phyloP scores from a whole-genome alignment of 2,113 vertebrate species.

The Sarotherodon lohbergeri region DNA sequence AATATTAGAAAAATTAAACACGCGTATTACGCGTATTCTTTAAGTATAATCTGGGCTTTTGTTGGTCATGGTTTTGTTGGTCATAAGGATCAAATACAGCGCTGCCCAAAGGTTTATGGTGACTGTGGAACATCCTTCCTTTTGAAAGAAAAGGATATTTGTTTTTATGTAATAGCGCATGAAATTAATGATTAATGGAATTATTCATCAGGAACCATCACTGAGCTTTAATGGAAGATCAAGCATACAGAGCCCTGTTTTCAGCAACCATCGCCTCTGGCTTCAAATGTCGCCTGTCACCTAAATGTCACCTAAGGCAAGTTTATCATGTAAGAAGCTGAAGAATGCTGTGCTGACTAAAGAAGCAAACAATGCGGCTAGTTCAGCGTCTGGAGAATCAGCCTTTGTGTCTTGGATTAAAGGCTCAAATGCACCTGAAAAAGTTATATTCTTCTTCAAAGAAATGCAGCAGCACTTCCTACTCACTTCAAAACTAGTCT shows the following conservation, averaged over 20 bases:
- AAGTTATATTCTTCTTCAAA: neutral
- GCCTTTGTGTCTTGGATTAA: neutral
- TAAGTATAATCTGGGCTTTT: neutral
- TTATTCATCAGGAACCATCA: neutral
- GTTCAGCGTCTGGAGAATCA: neutral
- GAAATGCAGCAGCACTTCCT: neutral
- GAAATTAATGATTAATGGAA: neutral
- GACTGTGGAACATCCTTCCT: neutral
- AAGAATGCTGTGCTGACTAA: neutral
- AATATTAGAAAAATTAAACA: neutral
- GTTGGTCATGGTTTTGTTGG: neutral
- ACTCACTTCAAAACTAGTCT: neutral
- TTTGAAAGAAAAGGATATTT: neutral
- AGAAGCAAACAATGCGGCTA: neutral
- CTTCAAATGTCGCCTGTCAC: neutral
- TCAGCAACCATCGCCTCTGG: neutral
- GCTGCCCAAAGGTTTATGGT: neutral
- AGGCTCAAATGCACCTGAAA: neutral
- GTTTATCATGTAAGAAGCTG: neutral
- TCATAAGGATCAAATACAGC: neutral
- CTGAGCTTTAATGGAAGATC: neutral
- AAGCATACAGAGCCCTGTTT: neutral
- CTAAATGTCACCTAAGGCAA: neutral
- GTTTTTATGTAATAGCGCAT: neutral
- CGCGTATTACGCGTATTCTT: fast-evolving